A percentile compares a stretch with the other conserved stretches of the same genome.
phyloP scores from a whole-genome alignment of 2,113 vertebrate species.

The Muntiacus muntjak region DNA sequence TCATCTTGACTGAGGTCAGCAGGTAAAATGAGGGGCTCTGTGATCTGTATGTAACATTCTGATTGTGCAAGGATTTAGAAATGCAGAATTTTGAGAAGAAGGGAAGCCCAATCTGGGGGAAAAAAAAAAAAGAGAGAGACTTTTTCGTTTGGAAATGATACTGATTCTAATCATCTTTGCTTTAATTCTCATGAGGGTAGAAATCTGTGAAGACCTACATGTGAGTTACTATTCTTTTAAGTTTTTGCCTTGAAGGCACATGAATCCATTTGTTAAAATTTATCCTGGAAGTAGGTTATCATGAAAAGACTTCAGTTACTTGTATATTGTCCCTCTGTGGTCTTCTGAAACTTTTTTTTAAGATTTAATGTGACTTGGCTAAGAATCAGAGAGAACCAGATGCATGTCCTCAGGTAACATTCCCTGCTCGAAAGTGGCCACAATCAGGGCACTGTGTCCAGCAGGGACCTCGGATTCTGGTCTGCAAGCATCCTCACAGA shows the following conservation, averaged over 20 bases:
- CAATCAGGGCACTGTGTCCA: not conserved
- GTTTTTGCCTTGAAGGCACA: not conserved
- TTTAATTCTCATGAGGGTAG: not conserved
- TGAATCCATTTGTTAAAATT: not conserved
- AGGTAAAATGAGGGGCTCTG: not conserved
- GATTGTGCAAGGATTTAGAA: not conserved
- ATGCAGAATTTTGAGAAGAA: not conserved
- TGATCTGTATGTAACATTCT: not conserved
- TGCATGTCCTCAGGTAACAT: not conserved
- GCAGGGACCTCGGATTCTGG: not conserved
- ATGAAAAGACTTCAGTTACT: constrained; percentile 6
- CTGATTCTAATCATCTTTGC: not conserved
- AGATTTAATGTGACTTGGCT: not conserved
- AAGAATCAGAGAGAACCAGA: not conserved
- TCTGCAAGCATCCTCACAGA: not conserved
- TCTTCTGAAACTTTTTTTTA: not conserved
- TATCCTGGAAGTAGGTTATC: not conserved
- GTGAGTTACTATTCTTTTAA: not conserved
- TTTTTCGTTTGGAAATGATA: not conserved
- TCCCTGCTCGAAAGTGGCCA: not conserved
- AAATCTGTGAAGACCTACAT: not conserved
- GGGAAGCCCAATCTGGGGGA: not conserved
- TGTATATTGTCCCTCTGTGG: not conserved
- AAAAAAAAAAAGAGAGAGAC: not conserved
- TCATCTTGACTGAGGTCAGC: not conserved